phyloP scores from a whole-genome alignment of 2,113 vertebrate species.

The Notarius quadriscutis region DNA sequence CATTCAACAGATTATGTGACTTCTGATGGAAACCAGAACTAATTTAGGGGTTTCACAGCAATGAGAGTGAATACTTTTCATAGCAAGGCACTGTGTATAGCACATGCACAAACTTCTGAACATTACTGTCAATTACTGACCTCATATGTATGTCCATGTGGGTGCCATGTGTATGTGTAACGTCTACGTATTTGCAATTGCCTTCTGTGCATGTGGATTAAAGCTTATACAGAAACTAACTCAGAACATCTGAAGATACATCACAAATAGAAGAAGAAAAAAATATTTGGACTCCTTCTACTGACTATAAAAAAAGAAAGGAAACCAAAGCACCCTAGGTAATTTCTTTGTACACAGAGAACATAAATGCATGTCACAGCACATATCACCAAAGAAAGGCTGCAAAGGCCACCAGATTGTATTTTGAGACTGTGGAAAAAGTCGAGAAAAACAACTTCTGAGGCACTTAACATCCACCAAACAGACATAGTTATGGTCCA shows the following conservation, averaged over 20 bases:
- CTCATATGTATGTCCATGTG: neutral
- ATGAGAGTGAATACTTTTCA: neutral
- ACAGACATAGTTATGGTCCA: neutral
- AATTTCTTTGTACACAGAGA: neutral
- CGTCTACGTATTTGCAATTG: neutral
- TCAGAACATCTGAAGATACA: neutral
- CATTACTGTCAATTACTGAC: neutral
- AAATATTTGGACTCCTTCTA: neutral
- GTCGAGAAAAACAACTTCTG: neutral
- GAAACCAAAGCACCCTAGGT: neutral
- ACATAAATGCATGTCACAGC: neutral
- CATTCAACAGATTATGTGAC: neutral
- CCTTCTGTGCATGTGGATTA: neutral
- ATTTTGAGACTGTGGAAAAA: neutral
- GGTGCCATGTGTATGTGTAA: conserved; percentile 2
- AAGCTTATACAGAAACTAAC: neutral
- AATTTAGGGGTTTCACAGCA: neutral
- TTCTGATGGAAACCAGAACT: neutral
- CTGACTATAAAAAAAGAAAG: neutral
- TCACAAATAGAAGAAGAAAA: neutral
- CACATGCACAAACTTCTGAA: neutral
- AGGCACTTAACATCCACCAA: neutral
- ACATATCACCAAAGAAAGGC: neutral
- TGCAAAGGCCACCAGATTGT: neutral
- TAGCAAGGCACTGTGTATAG: neutral